Percentiles rank a stretch among this genome's conserved stretches.
These are phyloP conservation scores for Alaudala cheleensis DNA, from an alignment of 2,113 vertebrate species.

Conservation along the genomic window DNA sequence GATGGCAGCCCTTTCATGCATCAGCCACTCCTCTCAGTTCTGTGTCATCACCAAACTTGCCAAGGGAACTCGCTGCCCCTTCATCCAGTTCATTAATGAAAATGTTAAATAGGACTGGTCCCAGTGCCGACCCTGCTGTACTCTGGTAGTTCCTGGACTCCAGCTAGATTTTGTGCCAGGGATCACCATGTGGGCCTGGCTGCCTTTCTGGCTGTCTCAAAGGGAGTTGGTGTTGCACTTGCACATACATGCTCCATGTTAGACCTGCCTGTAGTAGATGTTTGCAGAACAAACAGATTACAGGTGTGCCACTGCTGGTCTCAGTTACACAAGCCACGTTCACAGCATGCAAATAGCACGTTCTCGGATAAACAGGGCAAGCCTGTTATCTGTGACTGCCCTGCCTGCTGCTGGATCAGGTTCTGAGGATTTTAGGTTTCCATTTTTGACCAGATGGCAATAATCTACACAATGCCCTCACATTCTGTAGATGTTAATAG, in stretches of 20 bases:
- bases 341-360: fast-evolving
- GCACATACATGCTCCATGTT: not conserved
- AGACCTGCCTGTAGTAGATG: not conserved
- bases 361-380: not conserved
- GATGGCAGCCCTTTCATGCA: not conserved
- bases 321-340: not conserved
- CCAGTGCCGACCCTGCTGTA: not conserved
- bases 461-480: not conserved
- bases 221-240: not conserved
- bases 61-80: not conserved
- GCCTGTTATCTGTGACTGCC: not conserved
- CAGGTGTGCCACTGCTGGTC: not conserved
- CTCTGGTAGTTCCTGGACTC: not conserved
- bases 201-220: not conserved
- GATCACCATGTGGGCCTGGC: not conserved
- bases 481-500: not conserved
- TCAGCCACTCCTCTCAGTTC: not conserved
- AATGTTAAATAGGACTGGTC: not conserved
- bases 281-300: not conserved
- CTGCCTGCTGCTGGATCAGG: not conserved
- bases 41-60: not conserved
- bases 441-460: not conserved
- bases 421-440: not conserved
- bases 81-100: not conserved
- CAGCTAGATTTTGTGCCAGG: not conserved